Conservation (phyloP, 1,140 invertebrate species). For the Drosophila insularis region DNA sequence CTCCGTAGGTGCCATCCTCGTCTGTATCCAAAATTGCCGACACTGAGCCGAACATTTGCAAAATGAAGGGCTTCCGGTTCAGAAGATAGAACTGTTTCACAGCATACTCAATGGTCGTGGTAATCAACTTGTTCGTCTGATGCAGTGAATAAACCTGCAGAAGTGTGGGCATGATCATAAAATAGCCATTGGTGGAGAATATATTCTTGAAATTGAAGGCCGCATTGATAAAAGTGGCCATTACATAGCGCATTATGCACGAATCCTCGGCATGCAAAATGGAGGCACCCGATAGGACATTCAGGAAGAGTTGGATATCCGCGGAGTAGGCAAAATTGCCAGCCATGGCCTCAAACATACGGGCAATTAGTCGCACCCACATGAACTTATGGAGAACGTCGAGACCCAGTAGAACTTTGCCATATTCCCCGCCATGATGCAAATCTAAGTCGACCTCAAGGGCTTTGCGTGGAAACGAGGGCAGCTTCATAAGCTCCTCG, state of each 20-base stretch:
- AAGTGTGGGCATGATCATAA: constrained; percentile 98
- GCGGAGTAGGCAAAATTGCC: constrained; percentile 98
- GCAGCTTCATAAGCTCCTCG: constrained; percentile 99
- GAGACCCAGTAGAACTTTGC: constrained; percentile 95
- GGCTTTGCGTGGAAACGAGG: constrained; percentile 98
- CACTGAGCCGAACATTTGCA: constrained; percentile 99
- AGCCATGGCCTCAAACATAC: constrained; percentile 99
- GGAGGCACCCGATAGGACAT: constrained; percentile 98
- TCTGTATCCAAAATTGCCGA: constrained; percentile 98
- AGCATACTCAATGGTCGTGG: constrained; percentile 97
- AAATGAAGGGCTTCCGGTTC: constrained; percentile 98
- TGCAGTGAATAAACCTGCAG: constrained; percentile 98
- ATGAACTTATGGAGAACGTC: constrained; percentile 99
- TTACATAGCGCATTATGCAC: constrained; percentile 96
- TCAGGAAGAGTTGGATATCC: constrained; percentile 98
- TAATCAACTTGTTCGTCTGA: constrained; percentile 97
- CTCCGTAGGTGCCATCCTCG: constrained; percentile 91
- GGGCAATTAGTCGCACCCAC: constrained; percentile 97
- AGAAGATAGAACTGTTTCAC: constrained; percentile 99
- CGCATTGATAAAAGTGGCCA: constrained; percentile 98
- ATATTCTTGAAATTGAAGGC: constrained; percentile 99
- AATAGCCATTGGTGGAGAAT: constrained; percentile 98
- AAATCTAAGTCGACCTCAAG: constrained; percentile 97
- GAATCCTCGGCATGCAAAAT: constrained; percentile 98
- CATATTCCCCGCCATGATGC: constrained; percentile 94